phyloP scores from a whole-genome alignment of 2,888 invertebrate genomes.

The Bombyx huttoni region DNA sequence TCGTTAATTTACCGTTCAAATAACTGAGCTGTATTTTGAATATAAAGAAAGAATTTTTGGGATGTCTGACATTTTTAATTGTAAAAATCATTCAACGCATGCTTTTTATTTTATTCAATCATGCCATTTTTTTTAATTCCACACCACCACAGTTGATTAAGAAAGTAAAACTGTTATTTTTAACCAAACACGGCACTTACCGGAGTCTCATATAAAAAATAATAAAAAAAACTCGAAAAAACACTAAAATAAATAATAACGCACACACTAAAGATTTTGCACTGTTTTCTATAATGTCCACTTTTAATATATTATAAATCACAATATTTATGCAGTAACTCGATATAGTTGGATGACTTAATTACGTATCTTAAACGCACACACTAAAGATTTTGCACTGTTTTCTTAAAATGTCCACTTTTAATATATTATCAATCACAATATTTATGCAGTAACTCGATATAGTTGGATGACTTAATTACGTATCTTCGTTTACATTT shows the following conservation, averaged over 20 bases:
- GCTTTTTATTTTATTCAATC: constrained; percentile 38
- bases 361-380: constrained; percentile 11
- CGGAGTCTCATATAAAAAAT: constrained; percentile 25
- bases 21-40: no score
- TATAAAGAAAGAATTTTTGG: neutral
- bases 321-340: neutral
- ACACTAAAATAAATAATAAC: constrained; percentile 16
- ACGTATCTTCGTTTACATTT: neutral
- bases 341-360: neutral
- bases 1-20: no score
- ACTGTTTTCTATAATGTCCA: neutral
- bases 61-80: neutral
- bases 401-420: no score
- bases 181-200: constrained; percentile 58
- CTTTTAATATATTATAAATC: no score
- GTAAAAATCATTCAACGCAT: constrained; percentile 42
- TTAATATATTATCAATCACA: no score
- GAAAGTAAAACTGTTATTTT: constrained; percentile 37
- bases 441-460: neutral
- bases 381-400: constrained; percentile 10
- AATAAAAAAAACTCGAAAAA: constrained; percentile 20
- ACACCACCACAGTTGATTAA: constrained; percentile 55
- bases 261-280: constrained; percentile 17
- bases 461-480: neutral
- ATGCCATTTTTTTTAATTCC: constrained; percentile 51